Evolutionary conservation across 2,113 vertebrate genomes (phyloP), one percentile per base, ranked within the genome.

Genomic region (Xiphophorus maculatus): DNA sequence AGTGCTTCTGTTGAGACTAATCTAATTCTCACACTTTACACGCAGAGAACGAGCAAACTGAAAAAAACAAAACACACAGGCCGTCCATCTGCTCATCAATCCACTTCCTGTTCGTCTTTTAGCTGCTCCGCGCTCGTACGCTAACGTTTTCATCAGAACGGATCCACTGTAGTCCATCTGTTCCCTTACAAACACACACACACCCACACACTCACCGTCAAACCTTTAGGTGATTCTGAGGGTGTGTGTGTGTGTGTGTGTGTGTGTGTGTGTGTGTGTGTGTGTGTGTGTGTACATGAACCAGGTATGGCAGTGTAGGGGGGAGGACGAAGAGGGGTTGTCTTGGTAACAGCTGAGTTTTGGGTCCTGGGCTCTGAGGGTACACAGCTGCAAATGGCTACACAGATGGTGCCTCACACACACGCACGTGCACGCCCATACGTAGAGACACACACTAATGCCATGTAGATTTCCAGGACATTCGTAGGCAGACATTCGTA

Each of bases 261-360:
- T 44, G 44, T 48, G 67, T 81, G 58, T 58, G 65, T 74, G 64
- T 72, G 61, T 29, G 29, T 29, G 29, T 1, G 29, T 2, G 30
- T 33, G 32, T 8, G 42, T 44, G 44, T 48, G 67, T 70, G 61
- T 81, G 48, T 58, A 54, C 75, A 68, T 72, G 62, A 22, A 72
- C 65, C 87, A 89, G 90, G 87, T 88, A 91, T 60, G 62, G 80
- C 12, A 54, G 72, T 80, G 74, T 85, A 68, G 80, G 51, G 68
- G 35, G 35, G 10, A 37, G 35, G 35, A 0, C 10, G 11, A 10
- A 11, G 70, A 79, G 60, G 73, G 76, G 77, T 86, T 87, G 81
- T 91, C 85, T 85, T 88, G 87, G 82, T 84, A 90, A 88, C 89
- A 92, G 89, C 89, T 90, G 86, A 88, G 80, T 79, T 89, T 92